phyloP scores from a whole-genome alignment of 2,113 vertebrate genomes.

The Microcebus tavaratra region DNA sequence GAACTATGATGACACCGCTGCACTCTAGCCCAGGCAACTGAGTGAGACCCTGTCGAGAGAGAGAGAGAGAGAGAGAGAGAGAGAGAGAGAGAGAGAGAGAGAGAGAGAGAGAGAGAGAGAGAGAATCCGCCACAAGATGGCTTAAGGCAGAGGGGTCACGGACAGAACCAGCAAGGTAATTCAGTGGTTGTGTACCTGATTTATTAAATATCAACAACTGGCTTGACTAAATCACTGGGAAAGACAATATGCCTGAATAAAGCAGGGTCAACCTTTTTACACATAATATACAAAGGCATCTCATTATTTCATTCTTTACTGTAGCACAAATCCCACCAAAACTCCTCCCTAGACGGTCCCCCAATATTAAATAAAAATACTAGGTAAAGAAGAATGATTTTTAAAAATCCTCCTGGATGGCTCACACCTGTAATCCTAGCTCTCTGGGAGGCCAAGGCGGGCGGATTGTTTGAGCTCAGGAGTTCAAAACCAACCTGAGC shows the following conservation, averaged over 20 bases:
- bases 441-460: no score
- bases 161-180: neutral
- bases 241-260: neutral
- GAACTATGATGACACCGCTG: no score
- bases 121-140: neutral
- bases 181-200: neutral
- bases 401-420: neutral
- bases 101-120: no score
- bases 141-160: neutral
- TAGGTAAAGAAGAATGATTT: neutral
- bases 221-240: neutral
- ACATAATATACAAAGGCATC: neutral
- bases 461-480: no score
- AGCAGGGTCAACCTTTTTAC: neutral
- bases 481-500: no score
- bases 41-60: no score
- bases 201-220: constrained; percentile 17
- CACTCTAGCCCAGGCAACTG: no score
- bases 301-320: constrained; percentile 3
- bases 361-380: neutral
- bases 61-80: no score
- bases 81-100: no score
- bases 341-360: neutral
- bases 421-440: no score
- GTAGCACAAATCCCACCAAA: neutral